Conservation (phyloP, 2,797 vertebrate species). For the Rachycentron canadum region DNA sequence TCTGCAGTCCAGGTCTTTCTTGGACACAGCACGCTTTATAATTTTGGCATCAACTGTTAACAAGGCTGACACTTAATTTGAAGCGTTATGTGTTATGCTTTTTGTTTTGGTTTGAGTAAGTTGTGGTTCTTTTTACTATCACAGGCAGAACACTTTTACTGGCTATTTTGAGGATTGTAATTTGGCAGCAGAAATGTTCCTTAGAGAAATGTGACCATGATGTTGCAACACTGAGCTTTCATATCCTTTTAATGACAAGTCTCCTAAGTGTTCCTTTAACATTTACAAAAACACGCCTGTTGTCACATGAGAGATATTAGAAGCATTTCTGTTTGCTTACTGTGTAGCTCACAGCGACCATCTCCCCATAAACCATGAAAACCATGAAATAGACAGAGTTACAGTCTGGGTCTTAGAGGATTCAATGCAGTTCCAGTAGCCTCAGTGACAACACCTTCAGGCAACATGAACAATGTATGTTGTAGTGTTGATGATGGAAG, state of each 20-base stretch:
- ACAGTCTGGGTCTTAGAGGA: constrained; percentile 30
- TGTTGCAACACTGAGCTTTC: constrained; percentile 33
- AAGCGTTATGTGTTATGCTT: not conserved
- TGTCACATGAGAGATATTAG: constrained; percentile 6
- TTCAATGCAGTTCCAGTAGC: constrained; percentile 15
- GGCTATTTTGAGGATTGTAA: not conserved
- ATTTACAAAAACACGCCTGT: not conserved
- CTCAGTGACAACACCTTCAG: constrained; percentile 28
- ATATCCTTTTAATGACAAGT: constrained; percentile 17
- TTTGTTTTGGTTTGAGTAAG: constrained; percentile 2
- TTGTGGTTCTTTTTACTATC: not conserved
- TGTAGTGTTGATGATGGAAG: constrained; percentile 36
- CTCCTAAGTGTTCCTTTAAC: not conserved
- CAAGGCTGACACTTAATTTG: constrained; percentile 20
- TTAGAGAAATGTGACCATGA: not conserved
- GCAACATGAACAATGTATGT: constrained; percentile 59
- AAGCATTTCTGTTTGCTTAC: constrained; percentile 3
- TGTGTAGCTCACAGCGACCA: constrained; percentile 5
- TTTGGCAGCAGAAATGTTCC: constrained; percentile 2
- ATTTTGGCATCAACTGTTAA: constrained; percentile 38
- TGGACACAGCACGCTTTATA: constrained; percentile 13
- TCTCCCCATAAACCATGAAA: constrained; percentile 45
- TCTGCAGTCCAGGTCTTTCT: constrained; percentile 23
- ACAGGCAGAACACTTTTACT: not conserved
- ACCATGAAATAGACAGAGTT: constrained; percentile 65